A percentile compares a stretch with the other conserved stretches of the same genome.
Evolutionary conservation across 2,797 vertebrate genomes (phyloP).

Genomic region (Argya squamiceps): DNA sequence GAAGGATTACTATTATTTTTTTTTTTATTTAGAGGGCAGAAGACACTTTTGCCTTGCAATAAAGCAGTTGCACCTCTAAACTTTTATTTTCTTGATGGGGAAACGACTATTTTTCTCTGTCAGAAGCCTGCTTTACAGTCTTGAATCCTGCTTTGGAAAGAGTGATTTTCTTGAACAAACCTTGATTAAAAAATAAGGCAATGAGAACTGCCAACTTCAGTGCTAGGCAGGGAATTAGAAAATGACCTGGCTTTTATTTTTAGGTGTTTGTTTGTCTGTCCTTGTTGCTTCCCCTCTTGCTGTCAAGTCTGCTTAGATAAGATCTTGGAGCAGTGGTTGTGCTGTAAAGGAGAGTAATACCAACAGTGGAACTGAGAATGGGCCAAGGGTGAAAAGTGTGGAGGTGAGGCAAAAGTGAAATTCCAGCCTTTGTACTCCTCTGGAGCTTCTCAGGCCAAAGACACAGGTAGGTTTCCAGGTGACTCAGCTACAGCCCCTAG

Average conservation of each 20-base stretch:
- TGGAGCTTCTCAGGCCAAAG: neutral
- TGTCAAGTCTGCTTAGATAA: neutral
- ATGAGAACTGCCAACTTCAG: accelerated
- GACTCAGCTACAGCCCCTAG: neutral
- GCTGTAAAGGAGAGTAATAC: neutral
- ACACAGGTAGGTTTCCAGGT: neutral
- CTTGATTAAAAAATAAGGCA: neutral
- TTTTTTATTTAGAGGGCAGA: neutral
- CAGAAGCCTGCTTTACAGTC: neutral
- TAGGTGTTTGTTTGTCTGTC: neutral
- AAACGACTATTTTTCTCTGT: neutral
- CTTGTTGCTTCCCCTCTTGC: neutral
- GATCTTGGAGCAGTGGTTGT: neutral
- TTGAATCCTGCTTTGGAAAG: neutral
- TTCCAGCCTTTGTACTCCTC: neutral
- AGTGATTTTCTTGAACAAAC: neutral
- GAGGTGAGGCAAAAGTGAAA: neutral
- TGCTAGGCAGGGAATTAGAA: neutral
- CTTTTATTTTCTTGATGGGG: neutral
- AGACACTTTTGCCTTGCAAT: neutral
- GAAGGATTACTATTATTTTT: neutral
- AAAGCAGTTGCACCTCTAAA: neutral
- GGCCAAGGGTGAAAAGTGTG: neutral
- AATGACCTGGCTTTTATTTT: neutral
- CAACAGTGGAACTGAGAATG: neutral